A percentile compares a stretch with the other conserved stretches of the same genome.
Evolutionary conservation across 1,140 invertebrate genomes (phyloP).

Genomic region (Riptortus pedestris): DNA sequence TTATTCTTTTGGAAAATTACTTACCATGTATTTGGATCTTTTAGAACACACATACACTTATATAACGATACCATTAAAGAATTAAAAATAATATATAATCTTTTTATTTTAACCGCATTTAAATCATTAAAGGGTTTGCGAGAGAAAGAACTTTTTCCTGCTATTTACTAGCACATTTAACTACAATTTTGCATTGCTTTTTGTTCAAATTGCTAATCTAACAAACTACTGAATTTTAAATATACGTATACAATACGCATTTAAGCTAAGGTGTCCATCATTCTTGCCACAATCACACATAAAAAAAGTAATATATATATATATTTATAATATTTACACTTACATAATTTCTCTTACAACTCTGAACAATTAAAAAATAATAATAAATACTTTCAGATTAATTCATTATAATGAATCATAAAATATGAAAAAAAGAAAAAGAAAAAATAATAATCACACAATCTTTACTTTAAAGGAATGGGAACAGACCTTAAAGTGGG

Average conservation of each 20-base stretch:
- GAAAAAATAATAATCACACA: constrained; percentile 20
- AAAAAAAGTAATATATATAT: constrained; percentile 22
- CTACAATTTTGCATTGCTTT: constrained; percentile 19
- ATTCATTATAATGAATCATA: constrained; percentile 13
- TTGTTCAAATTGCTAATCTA: constrained; percentile 27
- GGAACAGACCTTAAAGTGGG: constrained; percentile 1
- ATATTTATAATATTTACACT: not conserved
- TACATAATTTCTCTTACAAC: constrained; percentile 18
- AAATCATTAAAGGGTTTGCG: not conserved
- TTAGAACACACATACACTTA: too few species aligned
- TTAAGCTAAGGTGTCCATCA: constrained; percentile 22
- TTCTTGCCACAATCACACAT: constrained; percentile 21
- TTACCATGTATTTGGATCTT: too few species aligned
- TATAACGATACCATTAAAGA: too few species aligned
- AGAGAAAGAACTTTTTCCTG: not conserved
- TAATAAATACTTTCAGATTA: constrained; percentile 22
- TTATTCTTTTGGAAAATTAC: too few species aligned
- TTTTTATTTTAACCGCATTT: too few species aligned
- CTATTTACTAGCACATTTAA: constrained; percentile 19
- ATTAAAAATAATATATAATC: too few species aligned
- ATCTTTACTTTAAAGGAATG: constrained; percentile 4
- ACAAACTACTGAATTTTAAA: constrained; percentile 28
- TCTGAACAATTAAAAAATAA: constrained; percentile 23
- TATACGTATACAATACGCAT: constrained; percentile 28
- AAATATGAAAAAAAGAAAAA: too few species aligned